Evolutionary conservation across 2,113 vertebrate genomes (phyloP), one percentile per base, ranked within the genome.

Genomic region (Tachuris rubrigastra): DNA sequence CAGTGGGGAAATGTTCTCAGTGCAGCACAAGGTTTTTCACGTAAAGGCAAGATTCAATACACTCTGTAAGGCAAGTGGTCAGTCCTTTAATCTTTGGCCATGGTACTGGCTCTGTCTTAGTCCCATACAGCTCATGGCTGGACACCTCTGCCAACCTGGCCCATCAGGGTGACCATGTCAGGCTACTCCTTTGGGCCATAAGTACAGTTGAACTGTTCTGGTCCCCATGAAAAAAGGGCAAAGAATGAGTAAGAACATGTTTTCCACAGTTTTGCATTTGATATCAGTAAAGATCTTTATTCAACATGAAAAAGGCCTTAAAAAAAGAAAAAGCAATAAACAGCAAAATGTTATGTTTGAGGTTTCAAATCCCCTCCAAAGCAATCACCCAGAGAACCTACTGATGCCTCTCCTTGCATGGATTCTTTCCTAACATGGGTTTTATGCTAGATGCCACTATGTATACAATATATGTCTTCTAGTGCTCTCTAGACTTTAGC

Each of bases 101-200:
- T 20, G 24, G 8, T 18, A 13, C 19, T 35, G 7, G 22, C 12
- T 56, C 49, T 59, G 33, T 13, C 27, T 72, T 19, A 77, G 87
- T 35, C n/a, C 49, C 31, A 39, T 44, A 35, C 3, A 50, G 46
- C 35, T 60, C 39, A 46, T 0, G 0, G 30, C 10, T 50, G 35
- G 14, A n/a, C 28, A 80, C 21, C 9, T 73, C 47, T 10, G 33
- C 28, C 22, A 81, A 10, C 8, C 44, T 59, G 39, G n/a, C 8
- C 25, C 10, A 58, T 31, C 1, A 4, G 9, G 7, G 6, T 78
- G 27, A 46, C 37, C 28, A 5, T 22, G 31, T 5, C 69, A 60
- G 33, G 14, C 39, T 44, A 6, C 35, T 31, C 5, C 49, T 78
- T 22, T 50, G 27, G 35, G 24, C 31, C 44, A 3, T 14, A 46